Percentiles rank a stretch among this genome's conserved stretches.
These are phyloP conservation scores for Zaprionus camerounensis DNA, from an alignment of 1,140 invertebrate species.

Conservation along the genomic window DNA sequence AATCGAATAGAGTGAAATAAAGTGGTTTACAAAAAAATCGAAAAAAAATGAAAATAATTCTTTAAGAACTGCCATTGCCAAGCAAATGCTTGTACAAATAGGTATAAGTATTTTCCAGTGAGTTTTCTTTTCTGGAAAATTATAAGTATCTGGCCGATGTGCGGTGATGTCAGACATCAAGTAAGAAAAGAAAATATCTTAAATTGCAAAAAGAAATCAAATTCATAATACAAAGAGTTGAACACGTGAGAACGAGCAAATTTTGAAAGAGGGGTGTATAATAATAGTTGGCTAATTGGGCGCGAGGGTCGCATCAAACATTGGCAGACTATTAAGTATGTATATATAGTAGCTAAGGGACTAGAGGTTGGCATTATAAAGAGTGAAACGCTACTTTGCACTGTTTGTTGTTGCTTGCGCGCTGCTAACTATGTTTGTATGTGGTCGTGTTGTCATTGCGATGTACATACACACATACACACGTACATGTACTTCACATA, in stretches of 20 bases:
- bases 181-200: slow-evolving; percentile 2
- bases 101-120: neutral
- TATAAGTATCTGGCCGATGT: slow-evolving; percentile 26
- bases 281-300: slow-evolving; percentile 8
- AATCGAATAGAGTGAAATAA: slow-evolving; percentile 45
- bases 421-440: slow-evolving; percentile 27
- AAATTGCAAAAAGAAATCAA: slow-evolving; percentile 27
- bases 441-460: slow-evolving; percentile 11
- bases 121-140: slow-evolving; percentile 3
- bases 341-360: slow-evolving; percentile 13
- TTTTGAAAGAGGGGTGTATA: slow-evolving; percentile 16
- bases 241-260: slow-evolving; percentile 38
- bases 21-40: slow-evolving; percentile 1
- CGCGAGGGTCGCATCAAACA: slow-evolving; percentile 2
- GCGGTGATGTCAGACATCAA: neutral
- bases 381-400: slow-evolving; percentile 23
- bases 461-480: slow-evolving; percentile 11
- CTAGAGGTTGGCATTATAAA: slow-evolving; percentile 26
- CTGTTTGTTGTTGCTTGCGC: slow-evolving; percentile 13
- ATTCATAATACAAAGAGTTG: slow-evolving; percentile 19
- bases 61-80: neutral
- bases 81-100: neutral
- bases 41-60: slow-evolving; percentile 5
- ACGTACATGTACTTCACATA: slow-evolving; percentile 20
- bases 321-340: neutral